Base-by-base conservation (phyloP, 2,888 invertebrate genomes). In the Hydriomena furcata region DNA sequence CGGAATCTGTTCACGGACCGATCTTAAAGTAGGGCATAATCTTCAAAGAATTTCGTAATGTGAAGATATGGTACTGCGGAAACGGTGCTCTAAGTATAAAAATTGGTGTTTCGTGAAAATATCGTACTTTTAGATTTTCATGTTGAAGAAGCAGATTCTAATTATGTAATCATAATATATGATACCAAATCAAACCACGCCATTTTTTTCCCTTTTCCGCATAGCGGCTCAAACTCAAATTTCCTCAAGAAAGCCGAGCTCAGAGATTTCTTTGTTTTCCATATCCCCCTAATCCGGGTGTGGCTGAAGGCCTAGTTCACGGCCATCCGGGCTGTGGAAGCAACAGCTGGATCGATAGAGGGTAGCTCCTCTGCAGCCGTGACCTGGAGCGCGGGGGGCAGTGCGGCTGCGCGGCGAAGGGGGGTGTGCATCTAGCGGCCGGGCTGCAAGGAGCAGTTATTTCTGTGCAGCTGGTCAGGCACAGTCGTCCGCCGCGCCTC, bases 391-490 rank as follows among this genome's bases (percentile, higher is more conserved):
- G 55, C 28, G 58, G 54, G 64, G 54, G 58, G 63, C 43, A 49
- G 67, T 7, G 58, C 47, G 48, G 52, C 27, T 41, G 60, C 44
- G 58, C 46, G 61, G 58, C 40, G 58, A 32, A 56, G 56, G 55
- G 55, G 32, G 75, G 74, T 71, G 71, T 87, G 88, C 88, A 87
- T 80, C 80, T 79, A 81, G 73, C 84, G 81, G 83, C 87, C 86
- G 72, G 88, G 85, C 76, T 88, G 86, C 87, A 87, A 41, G 69
- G 79, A 86, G 86, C 87, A 85, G 86, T 84, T 90, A 90, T 89
- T 90, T 90, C 84, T 83, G 88, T 90, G 90, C 89, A 90, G 79
- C 82, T 76, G 69, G 54, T 68, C 58, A 59, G 66, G 68, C 84
- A 72, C 85, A 86, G 86, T 87, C 82, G 80, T 63, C 73, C 71